Evolutionary conservation across 30 jellyfish, hydroid and myxozoan genomes (phyloP).

Genomic region (Turritopsis rubra): DNA sequence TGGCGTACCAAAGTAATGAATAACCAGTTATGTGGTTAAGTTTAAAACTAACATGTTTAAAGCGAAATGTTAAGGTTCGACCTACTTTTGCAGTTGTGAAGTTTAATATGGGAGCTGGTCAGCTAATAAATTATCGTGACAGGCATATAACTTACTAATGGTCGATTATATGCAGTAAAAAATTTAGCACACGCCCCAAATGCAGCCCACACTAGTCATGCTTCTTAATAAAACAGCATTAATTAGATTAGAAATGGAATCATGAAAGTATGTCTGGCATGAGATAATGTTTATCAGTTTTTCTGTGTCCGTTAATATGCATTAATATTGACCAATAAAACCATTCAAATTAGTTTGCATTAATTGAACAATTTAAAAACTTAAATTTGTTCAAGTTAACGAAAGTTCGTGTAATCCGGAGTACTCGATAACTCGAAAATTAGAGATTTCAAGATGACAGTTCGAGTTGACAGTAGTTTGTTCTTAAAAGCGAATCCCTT

Average conservation of each 20-base stretch:
- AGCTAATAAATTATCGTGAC: background rate
- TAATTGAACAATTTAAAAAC: background rate
- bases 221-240: background rate
- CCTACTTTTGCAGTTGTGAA: background rate
- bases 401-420: too few relatives aligned
- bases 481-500: too few relatives aligned
- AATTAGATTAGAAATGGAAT: background rate
- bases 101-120: background rate
- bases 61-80: background rate
- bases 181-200: background rate
- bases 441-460: too few relatives aligned
- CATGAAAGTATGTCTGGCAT: background rate
- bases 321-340: background rate
- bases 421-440: background rate
- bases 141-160: background rate
- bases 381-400: background rate
- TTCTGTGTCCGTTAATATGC: background rate
- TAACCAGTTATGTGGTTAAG: background rate
- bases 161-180: background rate
- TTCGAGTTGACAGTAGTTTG: too few relatives aligned
- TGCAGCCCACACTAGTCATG: background rate
- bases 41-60: background rate
- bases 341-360: background rate
- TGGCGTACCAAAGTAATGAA: background rate
- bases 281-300: too few relatives aligned